Evolutionary conservation across 2,888 invertebrate genomes (phyloP).

Genomic region (Eledone cirrhosa): DNA sequence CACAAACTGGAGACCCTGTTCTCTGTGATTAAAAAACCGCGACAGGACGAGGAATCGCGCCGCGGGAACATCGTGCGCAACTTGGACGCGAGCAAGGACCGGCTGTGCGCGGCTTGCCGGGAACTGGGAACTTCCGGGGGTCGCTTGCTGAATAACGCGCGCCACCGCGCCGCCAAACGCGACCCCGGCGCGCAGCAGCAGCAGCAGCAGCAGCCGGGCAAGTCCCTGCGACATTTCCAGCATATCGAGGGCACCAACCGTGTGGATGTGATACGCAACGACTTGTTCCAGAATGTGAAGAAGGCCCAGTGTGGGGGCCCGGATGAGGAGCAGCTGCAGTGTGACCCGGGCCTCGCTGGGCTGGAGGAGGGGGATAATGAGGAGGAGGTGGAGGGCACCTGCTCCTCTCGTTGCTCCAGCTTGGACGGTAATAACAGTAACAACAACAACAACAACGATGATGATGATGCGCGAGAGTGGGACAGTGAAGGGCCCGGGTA

Average conservation of each 20-base stretch:
- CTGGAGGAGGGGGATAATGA: conserved; percentile 37
- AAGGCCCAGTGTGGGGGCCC: conserved; percentile 40
- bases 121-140: conserved; percentile 35
- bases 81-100: conserved; percentile 41
- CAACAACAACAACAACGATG: conserved; percentile 36
- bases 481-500: too few relatives aligned
- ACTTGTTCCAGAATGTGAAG: conserved; percentile 54
- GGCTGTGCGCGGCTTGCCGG: conserved; percentile 29
- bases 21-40: conserved; percentile 61
- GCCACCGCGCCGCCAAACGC: conserved; percentile 29
- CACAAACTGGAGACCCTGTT: conserved; percentile 52
- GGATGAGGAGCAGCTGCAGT: conserved; percentile 53
- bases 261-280: conserved; percentile 64
- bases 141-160: conserved; percentile 55
- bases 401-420: conserved; percentile 45
- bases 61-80: conserved; percentile 23
- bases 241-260: conserved; percentile 58
- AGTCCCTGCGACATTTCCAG: conserved; percentile 39
- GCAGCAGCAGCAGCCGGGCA: conserved; percentile 38
- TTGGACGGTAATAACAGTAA: conserved; percentile 42
- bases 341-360: conserved; percentile 54
- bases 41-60: conserved; percentile 54
- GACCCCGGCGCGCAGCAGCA: conserved; percentile 10
- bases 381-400: neutral
- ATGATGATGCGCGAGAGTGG: neutral